A percentile compares a stretch with the other conserved stretches of the same genome.
Evolutionary conservation across 2,797 vertebrate species (phyloP).

Genomic region (Tamandua tetradactyla): DNA sequence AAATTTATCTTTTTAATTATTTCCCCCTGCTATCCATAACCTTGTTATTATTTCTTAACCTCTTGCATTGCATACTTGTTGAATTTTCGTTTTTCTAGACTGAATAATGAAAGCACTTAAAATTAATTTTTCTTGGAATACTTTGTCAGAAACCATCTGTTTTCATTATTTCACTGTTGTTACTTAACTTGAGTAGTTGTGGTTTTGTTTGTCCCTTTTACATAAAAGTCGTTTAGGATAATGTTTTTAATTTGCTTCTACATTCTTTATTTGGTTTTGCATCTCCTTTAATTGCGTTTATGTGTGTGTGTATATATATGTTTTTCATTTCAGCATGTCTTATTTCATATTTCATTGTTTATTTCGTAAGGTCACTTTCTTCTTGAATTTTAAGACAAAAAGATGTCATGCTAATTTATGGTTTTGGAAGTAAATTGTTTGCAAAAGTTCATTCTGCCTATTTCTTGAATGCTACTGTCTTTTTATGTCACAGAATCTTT

Average conservation of each 20-base stretch:
- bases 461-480: background rate
- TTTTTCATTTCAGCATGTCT: background rate
- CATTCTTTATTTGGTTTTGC: background rate
- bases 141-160: background rate
- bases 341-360: background rate
- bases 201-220: background rate
- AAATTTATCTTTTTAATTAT: background rate
- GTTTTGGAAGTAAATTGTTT: background rate
- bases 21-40: background rate
- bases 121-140: background rate
- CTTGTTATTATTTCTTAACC: background rate
- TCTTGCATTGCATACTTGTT: background rate
- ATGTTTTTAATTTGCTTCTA: background rate
- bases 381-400: background rate
- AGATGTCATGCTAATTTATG: background rate
- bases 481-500: background rate
- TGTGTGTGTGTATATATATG: no score
- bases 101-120: constrained; percentile 13
- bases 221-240: background rate
- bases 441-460: background rate
- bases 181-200: background rate
- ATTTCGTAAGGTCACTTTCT: background rate
- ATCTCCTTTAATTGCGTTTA: background rate
- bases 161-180: background rate
- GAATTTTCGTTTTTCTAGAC: background rate